A percentile compares a stretch with the other conserved stretches of the same genome.
Evolutionary conservation across 2,888 invertebrate species (phyloP).

Genomic region (Priocnemis perturbator): DNA sequence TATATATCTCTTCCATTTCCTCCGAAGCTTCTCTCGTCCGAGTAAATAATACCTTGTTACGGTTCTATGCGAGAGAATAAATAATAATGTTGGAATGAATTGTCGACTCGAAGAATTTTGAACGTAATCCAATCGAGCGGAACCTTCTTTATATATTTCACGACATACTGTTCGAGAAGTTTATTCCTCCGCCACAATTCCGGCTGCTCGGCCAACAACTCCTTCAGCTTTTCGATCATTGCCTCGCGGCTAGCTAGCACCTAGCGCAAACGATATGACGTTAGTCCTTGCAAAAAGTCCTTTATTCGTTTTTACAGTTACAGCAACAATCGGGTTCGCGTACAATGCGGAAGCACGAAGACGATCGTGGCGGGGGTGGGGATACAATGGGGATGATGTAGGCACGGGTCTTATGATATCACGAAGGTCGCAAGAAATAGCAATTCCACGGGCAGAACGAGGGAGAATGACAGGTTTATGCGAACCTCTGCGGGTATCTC

Average conservation of each 20-base stretch:
- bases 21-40: slow-evolving; percentile 26
- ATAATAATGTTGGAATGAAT: background rate
- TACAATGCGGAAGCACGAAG: slow-evolving; percentile 20
- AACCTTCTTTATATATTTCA: slow-evolving; percentile 43
- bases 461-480: slow-evolving; percentile 53
- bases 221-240: slow-evolving; percentile 45
- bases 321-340: slow-evolving; percentile 18
- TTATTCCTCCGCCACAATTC: slow-evolving; percentile 48
- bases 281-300: background rate
- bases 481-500: slow-evolving; percentile 61
- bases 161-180: slow-evolving; percentile 49
- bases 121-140: background rate
- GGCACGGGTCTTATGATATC: slow-evolving; percentile 45
- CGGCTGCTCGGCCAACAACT: slow-evolving; percentile 37
- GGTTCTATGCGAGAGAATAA: slow-evolving; percentile 36
- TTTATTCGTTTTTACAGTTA: slow-evolving; percentile 6
- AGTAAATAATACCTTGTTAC: slow-evolving; percentile 40
- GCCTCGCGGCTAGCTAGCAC: slow-evolving; percentile 47
- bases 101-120: background rate
- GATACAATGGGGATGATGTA: slow-evolving; percentile 36
- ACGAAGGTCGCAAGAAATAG: slow-evolving; percentile 54
- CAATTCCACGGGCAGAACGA: slow-evolving; percentile 50
- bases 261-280: slow-evolving; percentile 32
- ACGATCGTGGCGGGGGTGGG: slow-evolving; percentile 9
- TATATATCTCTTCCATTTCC: slow-evolving; percentile 46